A percentile compares a stretch with the other conserved stretches of the same genome.
phyloP scores from a whole-genome alignment of 2,888 invertebrate genomes.

The Gari tellinella region DNA sequence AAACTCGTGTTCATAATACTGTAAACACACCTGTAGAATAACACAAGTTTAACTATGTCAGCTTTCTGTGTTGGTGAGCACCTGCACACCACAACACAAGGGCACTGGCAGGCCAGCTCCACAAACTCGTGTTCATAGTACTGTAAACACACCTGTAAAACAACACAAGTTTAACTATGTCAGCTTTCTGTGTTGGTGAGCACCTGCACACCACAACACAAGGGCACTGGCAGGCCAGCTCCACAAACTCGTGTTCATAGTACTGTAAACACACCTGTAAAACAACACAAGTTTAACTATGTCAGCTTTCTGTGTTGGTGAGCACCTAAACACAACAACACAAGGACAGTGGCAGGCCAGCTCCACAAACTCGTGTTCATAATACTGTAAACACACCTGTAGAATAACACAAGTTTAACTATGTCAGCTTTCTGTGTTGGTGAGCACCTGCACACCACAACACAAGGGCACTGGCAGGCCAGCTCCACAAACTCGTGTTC shows the following conservation, averaged over 20 bases:
- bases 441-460: constrained; percentile 91
- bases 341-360: constrained; percentile 90
- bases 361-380: constrained; percentile 90
- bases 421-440: constrained; percentile 90
- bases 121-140: constrained; percentile 91
- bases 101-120: constrained; percentile 90
- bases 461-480: constrained; percentile 90
- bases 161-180: constrained; percentile 83
- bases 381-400: constrained; percentile 88
- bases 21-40: constrained; percentile 86
- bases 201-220: constrained; percentile 91
- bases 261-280: constrained; percentile 88
- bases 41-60: constrained; percentile 84
- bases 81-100: constrained; percentile 91
- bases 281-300: constrained; percentile 81
- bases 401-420: constrained; percentile 7
- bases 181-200: constrained; percentile 90
- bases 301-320: constrained; percentile 90
- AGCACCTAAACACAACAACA: constrained; percentile 91
- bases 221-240: constrained; percentile 90
- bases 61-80: constrained; percentile 91
- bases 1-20: constrained; percentile 90
- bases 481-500: constrained; percentile 90
- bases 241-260: constrained; percentile 90
- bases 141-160: constrained; percentile 87